Base-by-base conservation (phyloP, 2,797 vertebrate species). In the Fratercula arctica region DNA sequence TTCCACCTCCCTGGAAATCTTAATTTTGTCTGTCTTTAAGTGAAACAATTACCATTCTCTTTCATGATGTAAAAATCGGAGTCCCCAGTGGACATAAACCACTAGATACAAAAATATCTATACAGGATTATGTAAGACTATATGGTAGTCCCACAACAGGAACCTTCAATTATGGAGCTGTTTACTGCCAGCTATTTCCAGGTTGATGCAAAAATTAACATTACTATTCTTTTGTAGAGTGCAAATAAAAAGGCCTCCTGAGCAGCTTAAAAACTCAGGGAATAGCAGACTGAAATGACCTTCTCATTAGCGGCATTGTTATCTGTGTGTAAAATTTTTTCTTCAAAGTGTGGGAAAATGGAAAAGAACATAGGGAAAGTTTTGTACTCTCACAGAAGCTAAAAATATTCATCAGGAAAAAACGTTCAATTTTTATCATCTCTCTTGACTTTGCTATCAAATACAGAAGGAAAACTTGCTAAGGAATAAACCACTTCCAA, bases 121-220 rank as follows among this genome's bases (percentile, higher is more conserved):
- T 56, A 70, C 10, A 63, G 45, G 46, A 92, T 94, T 89, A 91
- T 85, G 61, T 56, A 85, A 93, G 84, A 70, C 25, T 82, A 91
- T 53, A 88, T 26, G 25, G 67, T 85, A 95, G 70, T 77, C 84
- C 88, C n/a, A 83, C 9, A 86, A 78, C 64, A 92, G 89, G 89
- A 97, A 95, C 63, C 43, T 81, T 92, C 73, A 91, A 31, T 87
- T 85, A 87, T n/a, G 25, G 69, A 73, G 28, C 18, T 88, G 35
- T 89, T 92, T 89, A 86, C 39, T 89, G 79, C 15, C 87, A 89
- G 80, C 50, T 78, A 51, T 87, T 93, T 93, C 48, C 82, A 93
- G 17, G 20, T 20, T 93, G 67, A 82, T 81, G 20, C 15, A 93
- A 96, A 93, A 97, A 91, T 61, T 35, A 97, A 86, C 53, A 81